Conservation (phyloP, 2,888 invertebrate species). For the Steinernema scapterisci region DNA sequence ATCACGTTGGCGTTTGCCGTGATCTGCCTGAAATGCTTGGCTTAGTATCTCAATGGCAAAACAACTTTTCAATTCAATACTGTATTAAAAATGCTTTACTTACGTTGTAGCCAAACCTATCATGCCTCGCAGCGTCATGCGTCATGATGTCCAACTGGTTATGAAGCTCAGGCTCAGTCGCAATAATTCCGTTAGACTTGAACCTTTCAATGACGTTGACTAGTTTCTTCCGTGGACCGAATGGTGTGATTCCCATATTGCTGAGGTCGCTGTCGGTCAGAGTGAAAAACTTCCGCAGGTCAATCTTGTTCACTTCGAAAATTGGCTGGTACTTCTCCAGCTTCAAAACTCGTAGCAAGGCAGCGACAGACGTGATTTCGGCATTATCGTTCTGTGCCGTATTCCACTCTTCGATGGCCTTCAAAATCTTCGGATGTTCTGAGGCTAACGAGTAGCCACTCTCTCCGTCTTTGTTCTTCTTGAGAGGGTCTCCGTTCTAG, state of each 20-base stretch:
- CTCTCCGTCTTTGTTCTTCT: conserved; percentile 53
- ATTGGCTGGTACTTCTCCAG: conserved; percentile 10
- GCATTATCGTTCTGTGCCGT: conserved; percentile 22
- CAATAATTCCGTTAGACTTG: conserved; percentile 18
- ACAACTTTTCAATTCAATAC: too few species aligned
- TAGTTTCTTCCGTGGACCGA: conserved; percentile 11
- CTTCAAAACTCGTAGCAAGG: conserved; percentile 4
- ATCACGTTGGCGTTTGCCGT: not conserved
- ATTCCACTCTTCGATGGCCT: conserved; percentile 17
- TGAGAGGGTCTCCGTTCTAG: conserved; percentile 51
- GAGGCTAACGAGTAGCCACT: conserved; percentile 50
- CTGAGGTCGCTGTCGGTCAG: conserved; percentile 5
- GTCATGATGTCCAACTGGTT: not conserved
- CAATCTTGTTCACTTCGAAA: not conserved
- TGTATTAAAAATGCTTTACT: not conserved
- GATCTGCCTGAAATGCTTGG: not conserved
- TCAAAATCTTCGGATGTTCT: conserved; percentile 45
- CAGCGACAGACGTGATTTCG: not conserved
- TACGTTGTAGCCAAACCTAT: not conserved
- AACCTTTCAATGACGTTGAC: conserved; percentile 12
- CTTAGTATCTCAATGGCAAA: not conserved
- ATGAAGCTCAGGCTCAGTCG: not conserved
- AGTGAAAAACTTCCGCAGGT: not conserved
- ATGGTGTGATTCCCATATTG: conserved; percentile 5
- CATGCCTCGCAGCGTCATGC: not conserved